A percentile compares a stretch with the other conserved stretches of the same genome.
These are phyloP conservation scores for Chrysemys picta DNA, from an alignment of 2,113 vertebrate genomes.

Conservation along the genomic window DNA sequence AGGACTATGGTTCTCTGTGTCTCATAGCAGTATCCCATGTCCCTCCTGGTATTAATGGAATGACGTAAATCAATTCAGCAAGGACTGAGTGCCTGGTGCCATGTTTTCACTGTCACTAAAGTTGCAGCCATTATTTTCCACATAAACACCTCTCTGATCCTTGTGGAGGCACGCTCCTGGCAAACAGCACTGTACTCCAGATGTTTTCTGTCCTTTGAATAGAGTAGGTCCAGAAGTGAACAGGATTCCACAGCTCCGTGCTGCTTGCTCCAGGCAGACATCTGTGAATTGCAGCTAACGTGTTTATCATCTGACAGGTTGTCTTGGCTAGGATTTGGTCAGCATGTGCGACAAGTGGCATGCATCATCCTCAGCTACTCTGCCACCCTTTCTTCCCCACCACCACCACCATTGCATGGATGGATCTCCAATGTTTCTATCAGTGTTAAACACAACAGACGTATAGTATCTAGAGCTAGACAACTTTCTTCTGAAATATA, in stretches of 20 bases:
- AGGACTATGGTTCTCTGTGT: background rate
- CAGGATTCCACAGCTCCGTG: background rate
- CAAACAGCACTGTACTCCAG: background rate
- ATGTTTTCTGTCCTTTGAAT: background rate
- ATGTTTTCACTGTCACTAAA: background rate
- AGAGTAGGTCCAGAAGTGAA: background rate
- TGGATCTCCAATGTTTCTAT: background rate
- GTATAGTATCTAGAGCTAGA: background rate
- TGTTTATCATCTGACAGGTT: background rate
- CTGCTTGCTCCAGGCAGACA: background rate
- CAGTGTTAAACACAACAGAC: conserved; percentile 34
- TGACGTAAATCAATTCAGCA: fast-evolving
- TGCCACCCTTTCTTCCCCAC: background rate
- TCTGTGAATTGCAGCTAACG: background rate
- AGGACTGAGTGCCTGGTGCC: fast-evolving
- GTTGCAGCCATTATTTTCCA: background rate
- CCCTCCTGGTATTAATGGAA: background rate
- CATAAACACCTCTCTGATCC: fast-evolving
- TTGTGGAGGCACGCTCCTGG: background rate
- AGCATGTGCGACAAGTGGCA: background rate
- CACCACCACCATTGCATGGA: background rate
- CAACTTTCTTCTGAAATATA: background rate
- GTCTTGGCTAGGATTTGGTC: background rate
- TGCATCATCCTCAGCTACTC: background rate
- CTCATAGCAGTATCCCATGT: background rate